Base-by-base conservation (phyloP, 2,797 vertebrate species). In the Eptatretus atami region DNA sequence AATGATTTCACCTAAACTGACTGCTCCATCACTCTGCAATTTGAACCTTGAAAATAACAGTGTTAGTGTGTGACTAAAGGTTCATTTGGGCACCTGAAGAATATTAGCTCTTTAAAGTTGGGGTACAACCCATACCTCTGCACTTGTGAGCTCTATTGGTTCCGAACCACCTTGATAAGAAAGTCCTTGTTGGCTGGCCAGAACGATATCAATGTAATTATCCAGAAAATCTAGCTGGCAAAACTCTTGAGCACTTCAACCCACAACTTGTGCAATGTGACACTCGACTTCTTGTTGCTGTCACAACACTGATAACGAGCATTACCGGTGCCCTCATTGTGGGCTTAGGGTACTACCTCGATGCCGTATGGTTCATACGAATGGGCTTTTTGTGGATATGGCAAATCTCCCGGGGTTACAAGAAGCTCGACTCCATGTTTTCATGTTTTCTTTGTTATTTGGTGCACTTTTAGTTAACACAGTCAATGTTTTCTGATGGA, bases 121-220 rank as follows among this genome's bases (percentile, higher is more conserved):
- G 12, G 57, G 25, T n/a, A 61, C 57, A 61, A 61, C 25, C 57
- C 57, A 3, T 61, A 61, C 25, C 25, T n/a, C 57, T 61, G 57
- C 12, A n/a, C 25, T 12, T 61, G 57, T 61, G 57, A 61, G n/a
- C 57, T 61, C 57, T 61, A 61, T 25, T 61, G 57, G 57, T 61
- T 61, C 57, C 57, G 25, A 25, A n/a, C n/a, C n/a, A 12, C 57
- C n/a, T 61, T 61, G 11, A 61, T n/a, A 61, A 61, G 25, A n/a
- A 61, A 61, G n/a, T 61, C 25, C 57, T 61, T n/a, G 25, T 10
- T n/a, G 25, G 25, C 12, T 61, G 57, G 57, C 57, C 57, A 25
- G 25, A 61, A 10, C n/a, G 25, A 12, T 61, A 61, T 12, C 9
- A 3, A 25, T 61, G 57, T 12, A 61, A 25, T 25, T 61, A 61